Evolutionary conservation across 1,140 invertebrate genomes (phyloP), one percentile per base, ranked within the genome.

Genomic region (Propsilocerus akamusi): DNA sequence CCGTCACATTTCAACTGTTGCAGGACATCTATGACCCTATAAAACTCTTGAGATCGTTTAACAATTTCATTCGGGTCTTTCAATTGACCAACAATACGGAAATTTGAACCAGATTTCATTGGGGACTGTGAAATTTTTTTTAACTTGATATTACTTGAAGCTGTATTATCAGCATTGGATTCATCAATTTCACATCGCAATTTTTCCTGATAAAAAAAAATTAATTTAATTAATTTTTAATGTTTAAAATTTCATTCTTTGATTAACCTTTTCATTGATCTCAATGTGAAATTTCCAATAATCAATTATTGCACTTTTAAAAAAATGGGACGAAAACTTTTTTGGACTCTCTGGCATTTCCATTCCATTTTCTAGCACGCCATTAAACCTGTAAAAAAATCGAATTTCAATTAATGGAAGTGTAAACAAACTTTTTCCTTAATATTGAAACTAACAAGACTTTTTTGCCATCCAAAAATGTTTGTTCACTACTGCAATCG

Each of bases 401-500:
- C 24, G 20, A 46, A 5, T 8, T 2, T 20, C 8, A 25, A 11
- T 11, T 25, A 25, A 47, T 12, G n/a, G n/a, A n/a, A n/a, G n/a
- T n/a, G n/a, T n/a, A n/a, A n/a, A n/a, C n/a, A n/a, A n/a, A n/a
- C n/a, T n/a, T n/a, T n/a, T 25, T 47, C 23, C 24, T 25, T 25
- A 12, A 10, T 17, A 25, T n/a, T 25, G 25, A 49, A 25, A 49
- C 51, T 52, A 28, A 52, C 51, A 49, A 14, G 5, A 47, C 28
- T 37, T 47, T 47, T 8, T 41, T 23, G 20, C 51, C 48, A 47
- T 67, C 63, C n/a, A 53, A 52, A 10, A 65, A 24, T 12, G 46
- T 53, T 49, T 60, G 59, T 4, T 52, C 52, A 20, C 59, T 49
- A 14, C 64, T 61, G 49, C 74, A 77, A 62, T 86, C 80, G 49